These are phyloP conservation scores for Rotaria sp. DNA, from an alignment of 2,888 invertebrate genomes.

Conservation along the genomic window DNA sequence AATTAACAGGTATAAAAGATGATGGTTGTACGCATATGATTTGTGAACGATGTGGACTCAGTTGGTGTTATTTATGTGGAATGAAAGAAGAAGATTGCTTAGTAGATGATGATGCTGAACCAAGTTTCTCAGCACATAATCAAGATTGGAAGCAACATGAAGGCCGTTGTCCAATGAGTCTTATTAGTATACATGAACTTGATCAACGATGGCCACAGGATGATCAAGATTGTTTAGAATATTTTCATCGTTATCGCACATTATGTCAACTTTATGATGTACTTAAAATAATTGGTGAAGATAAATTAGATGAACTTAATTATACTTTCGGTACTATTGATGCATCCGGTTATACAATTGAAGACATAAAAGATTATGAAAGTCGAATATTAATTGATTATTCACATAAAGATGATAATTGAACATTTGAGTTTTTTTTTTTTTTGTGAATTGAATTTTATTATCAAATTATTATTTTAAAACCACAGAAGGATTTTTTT, in stretches of 20 bases:
- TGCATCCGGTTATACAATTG: not conserved
- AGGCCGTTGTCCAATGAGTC: conserved; percentile 7
- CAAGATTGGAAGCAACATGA: not conserved
- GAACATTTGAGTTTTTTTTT: too few species aligned
- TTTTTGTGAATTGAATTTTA: too few species aligned
- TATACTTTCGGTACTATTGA: not conserved
- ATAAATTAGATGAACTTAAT: conserved; percentile 4
- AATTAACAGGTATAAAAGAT: not conserved
- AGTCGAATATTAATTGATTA: not conserved
- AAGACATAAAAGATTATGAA: not conserved
- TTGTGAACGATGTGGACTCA: not conserved
- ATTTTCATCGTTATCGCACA: conserved; percentile 21
- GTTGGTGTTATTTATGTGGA: conserved; percentile 22
- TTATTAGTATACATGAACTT: not conserved
- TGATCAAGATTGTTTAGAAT: not conserved
- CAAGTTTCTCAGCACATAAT: not conserved
- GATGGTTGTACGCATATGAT: conserved; percentile 8
- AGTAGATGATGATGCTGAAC: not conserved
- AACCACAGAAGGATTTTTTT: too few species aligned
- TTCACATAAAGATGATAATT: not conserved
- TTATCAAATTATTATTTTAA: too few species aligned
- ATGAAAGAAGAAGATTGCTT: not conserved
- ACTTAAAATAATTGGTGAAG: not conserved
- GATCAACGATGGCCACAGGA: not conserved
- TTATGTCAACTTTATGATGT: conserved; percentile 2